Evolutionary conservation across 2,888 invertebrate genomes (phyloP).

Genomic region (Yponomeuta sedellus): DNA sequence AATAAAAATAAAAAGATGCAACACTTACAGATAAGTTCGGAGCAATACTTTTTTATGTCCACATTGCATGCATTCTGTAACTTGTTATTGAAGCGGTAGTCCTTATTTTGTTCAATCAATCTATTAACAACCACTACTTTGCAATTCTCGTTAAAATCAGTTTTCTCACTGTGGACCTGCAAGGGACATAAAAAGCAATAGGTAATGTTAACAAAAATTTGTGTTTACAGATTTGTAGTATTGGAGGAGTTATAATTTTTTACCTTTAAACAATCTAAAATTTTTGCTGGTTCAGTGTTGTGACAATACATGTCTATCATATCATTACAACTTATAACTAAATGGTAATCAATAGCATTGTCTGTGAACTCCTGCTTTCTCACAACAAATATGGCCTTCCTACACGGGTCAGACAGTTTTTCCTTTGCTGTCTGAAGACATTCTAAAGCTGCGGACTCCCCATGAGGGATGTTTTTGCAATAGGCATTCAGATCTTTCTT

Average conservation of each 20-base stretch:
- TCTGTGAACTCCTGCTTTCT: constrained; percentile 91
- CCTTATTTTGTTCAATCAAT: constrained; percentile 92
- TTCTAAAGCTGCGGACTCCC: constrained; percentile 85
- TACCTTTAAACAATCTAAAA: constrained; percentile 88
- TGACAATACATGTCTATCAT: constrained; percentile 92
- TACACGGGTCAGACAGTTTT: constrained; percentile 82
- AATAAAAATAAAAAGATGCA: constrained; percentile 26
- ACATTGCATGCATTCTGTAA: constrained; percentile 86
- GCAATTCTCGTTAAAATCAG: constrained; percentile 88
- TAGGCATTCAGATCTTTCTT: constrained; percentile 83
- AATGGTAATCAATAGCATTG: constrained; percentile 90
- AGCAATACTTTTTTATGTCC: constrained; percentile 84
- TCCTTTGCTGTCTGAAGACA: constrained; percentile 82
- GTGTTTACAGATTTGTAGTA: background rate
- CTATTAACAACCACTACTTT: constrained; percentile 89
- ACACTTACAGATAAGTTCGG: constrained; percentile 59
- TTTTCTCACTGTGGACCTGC: constrained; percentile 84
- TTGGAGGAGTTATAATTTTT: background rate
- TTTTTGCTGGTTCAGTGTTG: constrained; percentile 80
- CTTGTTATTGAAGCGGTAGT: constrained; percentile 91
- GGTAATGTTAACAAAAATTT: background rate
- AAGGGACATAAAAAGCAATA: constrained; percentile 31
- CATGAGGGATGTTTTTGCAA: constrained; percentile 82
- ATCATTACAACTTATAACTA: constrained; percentile 88
- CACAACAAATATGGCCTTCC: constrained; percentile 88